phyloP scores from a whole-genome alignment of 2,113 vertebrate genomes.

The Sula dactylatra region DNA sequence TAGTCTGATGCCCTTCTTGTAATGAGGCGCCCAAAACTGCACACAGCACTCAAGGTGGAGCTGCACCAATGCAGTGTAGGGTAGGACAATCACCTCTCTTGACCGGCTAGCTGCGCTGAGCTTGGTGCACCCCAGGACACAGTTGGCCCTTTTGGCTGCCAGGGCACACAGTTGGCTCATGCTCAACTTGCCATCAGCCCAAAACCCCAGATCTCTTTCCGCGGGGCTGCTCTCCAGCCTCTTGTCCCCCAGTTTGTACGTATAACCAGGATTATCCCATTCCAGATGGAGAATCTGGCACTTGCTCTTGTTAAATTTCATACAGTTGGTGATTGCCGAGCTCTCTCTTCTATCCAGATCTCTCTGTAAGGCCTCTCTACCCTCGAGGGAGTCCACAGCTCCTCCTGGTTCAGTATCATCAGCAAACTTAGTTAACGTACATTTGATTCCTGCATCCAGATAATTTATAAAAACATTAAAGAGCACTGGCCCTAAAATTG shows the following conservation, averaged over 20 bases:
- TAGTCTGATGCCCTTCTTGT: not conserved
- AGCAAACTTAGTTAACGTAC: not conserved
- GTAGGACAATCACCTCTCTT: not conserved
- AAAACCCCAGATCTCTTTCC: not conserved
- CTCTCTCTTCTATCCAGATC: not conserved
- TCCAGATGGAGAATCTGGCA: not conserved
- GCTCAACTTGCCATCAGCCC: not conserved
- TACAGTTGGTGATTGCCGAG: not conserved
- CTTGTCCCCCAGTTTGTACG: rapidly evolving
- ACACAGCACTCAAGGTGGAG: not conserved
- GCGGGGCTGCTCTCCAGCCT: rapidly evolving
- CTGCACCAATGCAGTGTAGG: rapidly evolving
- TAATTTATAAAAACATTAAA: not conserved
- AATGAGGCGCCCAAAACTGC: not conserved
- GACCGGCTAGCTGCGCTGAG: rapidly evolving
- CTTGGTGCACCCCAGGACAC: not conserved
- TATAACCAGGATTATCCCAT: not conserved
- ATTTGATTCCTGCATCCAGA: not conserved
- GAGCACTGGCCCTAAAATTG: not conserved
- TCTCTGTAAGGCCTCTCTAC: not conserved
- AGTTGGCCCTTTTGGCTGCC: not conserved
- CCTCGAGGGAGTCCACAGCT: not conserved
- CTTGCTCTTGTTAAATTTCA: not conserved
- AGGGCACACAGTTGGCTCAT: not conserved
- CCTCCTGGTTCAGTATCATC: not conserved